phyloP scores from a whole-genome alignment of 2,113 vertebrate species.

The Raja brachyura region DNA sequence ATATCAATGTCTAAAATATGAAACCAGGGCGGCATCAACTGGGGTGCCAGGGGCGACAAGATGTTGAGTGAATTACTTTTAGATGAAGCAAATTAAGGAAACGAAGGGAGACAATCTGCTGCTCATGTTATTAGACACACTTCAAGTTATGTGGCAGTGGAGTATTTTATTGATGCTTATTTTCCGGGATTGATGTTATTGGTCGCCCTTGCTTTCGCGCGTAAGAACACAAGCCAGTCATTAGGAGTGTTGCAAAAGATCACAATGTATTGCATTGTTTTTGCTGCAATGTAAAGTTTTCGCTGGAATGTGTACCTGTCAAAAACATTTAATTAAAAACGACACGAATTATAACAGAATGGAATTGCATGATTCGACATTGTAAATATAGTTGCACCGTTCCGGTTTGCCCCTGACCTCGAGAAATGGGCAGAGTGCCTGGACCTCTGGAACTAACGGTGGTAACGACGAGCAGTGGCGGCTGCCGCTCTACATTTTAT shows the following conservation, averaged over 20 bases:
- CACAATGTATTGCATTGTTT: background rate
- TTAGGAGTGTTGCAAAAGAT: background rate
- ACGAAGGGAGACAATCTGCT: slow-evolving; percentile 60
- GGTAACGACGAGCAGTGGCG: background rate
- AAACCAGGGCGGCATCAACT: slow-evolving; percentile 59
- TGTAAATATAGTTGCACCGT: background rate
- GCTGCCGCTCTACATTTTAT: background rate
- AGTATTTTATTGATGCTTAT: slow-evolving; percentile 60
- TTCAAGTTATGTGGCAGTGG: slow-evolving; percentile 55
- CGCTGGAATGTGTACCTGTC: background rate
- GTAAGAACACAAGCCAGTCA: background rate
- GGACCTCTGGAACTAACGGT: background rate
- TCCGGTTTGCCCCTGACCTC: background rate
- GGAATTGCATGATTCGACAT: background rate
- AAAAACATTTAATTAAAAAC: background rate
- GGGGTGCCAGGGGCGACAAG: slow-evolving; percentile 63
- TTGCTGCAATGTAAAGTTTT: background rate
- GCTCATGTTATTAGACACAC: slow-evolving; percentile 61
- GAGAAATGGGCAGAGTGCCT: background rate
- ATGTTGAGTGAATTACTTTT: slow-evolving; percentile 66
- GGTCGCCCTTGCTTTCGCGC: background rate
- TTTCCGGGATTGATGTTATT: slow-evolving; percentile 42
- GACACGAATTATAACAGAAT: background rate
- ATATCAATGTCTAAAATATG: slow-evolving; percentile 60
- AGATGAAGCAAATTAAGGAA: slow-evolving; percentile 66